Evolutionary conservation across 2,113 vertebrate genomes (phyloP).

Genomic region (Cyanocitta stelleri): DNA sequence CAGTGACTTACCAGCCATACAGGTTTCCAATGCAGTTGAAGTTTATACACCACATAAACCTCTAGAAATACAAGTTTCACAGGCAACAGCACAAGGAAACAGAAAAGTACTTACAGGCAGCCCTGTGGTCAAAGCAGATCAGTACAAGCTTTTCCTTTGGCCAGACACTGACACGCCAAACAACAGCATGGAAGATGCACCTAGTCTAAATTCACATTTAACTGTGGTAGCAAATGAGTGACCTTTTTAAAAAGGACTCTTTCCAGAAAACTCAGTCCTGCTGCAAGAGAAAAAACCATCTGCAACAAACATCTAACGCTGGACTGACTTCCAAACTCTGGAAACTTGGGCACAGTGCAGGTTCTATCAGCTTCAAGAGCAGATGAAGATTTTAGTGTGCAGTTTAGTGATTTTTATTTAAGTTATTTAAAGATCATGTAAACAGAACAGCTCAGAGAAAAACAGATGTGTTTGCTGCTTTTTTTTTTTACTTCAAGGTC

Average conservation of each 20-base stretch:
- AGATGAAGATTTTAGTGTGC: background rate
- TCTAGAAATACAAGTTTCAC: background rate
- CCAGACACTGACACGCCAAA: background rate
- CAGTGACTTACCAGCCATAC: background rate
- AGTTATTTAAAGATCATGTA: background rate
- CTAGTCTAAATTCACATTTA: background rate
- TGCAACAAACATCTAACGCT: background rate
- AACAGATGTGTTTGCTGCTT: rapidly evolving
- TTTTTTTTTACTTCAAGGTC: background rate
- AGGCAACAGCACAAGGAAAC: background rate
- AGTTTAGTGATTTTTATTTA: background rate
- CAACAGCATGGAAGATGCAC: background rate
- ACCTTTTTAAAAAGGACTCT: background rate
- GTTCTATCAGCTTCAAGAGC: background rate
- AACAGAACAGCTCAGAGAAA: background rate
- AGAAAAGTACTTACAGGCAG: background rate
- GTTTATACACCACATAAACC: background rate
- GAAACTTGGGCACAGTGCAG: background rate
- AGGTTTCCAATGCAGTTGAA: background rate
- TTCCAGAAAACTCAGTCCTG: background rate
- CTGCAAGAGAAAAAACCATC: background rate
- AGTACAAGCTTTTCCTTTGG: background rate
- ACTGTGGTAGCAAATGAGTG: background rate
- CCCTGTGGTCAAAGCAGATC: background rate
- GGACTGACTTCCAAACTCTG: background rate